Base-by-base conservation (phyloP, 1,140 invertebrate species). In the Macrostomum lignano region DNA sequence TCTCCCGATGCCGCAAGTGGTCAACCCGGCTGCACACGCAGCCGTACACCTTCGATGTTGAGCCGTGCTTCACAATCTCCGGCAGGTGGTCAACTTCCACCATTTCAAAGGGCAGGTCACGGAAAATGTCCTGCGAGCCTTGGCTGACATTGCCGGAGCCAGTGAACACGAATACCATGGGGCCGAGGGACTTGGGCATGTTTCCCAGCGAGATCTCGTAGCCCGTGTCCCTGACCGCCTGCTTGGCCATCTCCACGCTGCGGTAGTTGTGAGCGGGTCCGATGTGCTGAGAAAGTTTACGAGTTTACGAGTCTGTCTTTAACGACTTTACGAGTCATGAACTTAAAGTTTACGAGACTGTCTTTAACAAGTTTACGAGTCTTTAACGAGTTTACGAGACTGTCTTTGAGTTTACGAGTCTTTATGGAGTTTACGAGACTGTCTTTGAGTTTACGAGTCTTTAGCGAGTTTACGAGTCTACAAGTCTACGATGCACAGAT, bases 181-280 rank as follows among this genome's bases (percentile, higher is more conserved):
- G 88, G 1, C 88, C 91, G 33, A 98, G 72, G 0, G 86, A 94
- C 49, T 81, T 78, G 9, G 91, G 91, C 78, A 98, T 81, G 59
- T 82, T 72, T 10, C 81, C 84, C 21, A 96, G 56, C 1, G 86
- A 71, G 24, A 98, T 88, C 61, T 96, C 88, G 49, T 98, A 98
- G 0, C 88, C 91, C 21, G 78, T 78, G 54, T 96, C 91, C 29
- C 91, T 58, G 9, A 96, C 75, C 0, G 84, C 79, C 59, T 96
- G 86, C 17, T 76, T 65, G 0, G 86, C 86, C 76, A 91, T 91
- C 37, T 81, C 81, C 0, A 77, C 86, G 51, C 82, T 86, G 14
- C 82, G 64, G 58, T 98, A 98, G 53, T 96, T 96, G 46, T 98
- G 91, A 0, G 86, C 81, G 10, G 78, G 77, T 5, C 86, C 88